These are phyloP conservation scores for Dicaeum eximium DNA, from an alignment of 2,113 vertebrate genomes.

Conservation along the genomic window DNA sequence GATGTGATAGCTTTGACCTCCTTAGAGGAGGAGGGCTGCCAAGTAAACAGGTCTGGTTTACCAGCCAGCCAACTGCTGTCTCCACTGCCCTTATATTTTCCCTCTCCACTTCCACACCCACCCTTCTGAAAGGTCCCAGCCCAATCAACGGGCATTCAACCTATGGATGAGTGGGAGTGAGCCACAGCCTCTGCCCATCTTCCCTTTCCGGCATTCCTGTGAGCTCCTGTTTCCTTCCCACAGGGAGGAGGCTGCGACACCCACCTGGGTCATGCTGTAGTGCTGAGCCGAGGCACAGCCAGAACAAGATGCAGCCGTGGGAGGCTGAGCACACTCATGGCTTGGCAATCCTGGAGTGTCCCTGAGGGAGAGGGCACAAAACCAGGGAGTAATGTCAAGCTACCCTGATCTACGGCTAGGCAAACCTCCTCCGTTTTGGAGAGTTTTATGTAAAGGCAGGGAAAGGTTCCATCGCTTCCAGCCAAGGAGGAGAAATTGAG, in stretches of 20 bases:
- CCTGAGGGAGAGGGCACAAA: neutral
- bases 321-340: neutral
- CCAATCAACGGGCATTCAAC: neutral
- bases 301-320: neutral
- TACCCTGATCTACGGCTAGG: neutral
- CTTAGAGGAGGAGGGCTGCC: neutral
- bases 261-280: neutral
- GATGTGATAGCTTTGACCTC: constrained; percentile 7
- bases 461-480: neutral
- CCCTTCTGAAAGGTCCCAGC: neutral
- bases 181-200: neutral
- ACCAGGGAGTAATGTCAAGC: neutral
- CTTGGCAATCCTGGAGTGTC: neutral
- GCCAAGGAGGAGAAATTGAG: neutral
- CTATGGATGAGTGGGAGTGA: neutral
- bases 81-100: neutral
- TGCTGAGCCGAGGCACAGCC: neutral
- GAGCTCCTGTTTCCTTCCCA: neutral
- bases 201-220: neutral
- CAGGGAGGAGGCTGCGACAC: neutral
- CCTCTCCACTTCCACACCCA: neutral
- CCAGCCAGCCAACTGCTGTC: neutral
- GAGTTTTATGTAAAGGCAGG: neutral
- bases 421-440: neutral
- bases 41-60: neutral